Evolutionary conservation across 2,113 vertebrate genomes (phyloP), one percentile per base, ranked within the genome.

Genomic region (Cryptotis parvus): DNA sequence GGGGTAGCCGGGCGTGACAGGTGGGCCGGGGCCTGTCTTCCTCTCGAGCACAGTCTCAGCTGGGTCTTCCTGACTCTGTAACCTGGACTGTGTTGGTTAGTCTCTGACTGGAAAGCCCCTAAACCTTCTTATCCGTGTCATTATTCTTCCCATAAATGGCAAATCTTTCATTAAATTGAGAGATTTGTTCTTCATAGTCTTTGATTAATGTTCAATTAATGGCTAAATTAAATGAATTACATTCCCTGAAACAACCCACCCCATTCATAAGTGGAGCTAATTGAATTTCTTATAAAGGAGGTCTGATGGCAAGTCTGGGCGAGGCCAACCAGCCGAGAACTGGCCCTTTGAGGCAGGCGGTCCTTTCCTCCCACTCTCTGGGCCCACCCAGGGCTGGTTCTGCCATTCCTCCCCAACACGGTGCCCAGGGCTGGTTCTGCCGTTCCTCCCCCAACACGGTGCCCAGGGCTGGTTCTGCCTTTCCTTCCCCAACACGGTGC

Each of bases 131-230:
- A 74, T 10, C 7, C 37, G 26, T 89, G 63, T 31, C 70, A 58
- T 81, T 43, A 77, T 61, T 90, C 37, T 49, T 33, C 55, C 81
- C 63, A 43, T 43, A 94, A 77, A 45, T 61, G 45, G 58, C 43
- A 35, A 26, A 37, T 10, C 14, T 70, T 90, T 82, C 85, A 93
- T 91, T 93, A 90, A 94, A 93, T 66, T 58, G 76, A 77, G 66
- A 43, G 68, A 72, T 49, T 63, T n/a, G 33, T 11, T 78, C 94
- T 82, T 72, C 49, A 83, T 52, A 27, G n/a, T 63, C 31, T 86
- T 90, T 90, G 52, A 93, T 76, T 94, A 78, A 90, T 88, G 74
- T 88, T 88, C 37, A 91, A 35, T 68, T 72, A 86, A 61, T 45
- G 73, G 27, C 33, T 80, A 83, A 74, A 78, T 37, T 80, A 65